Percentiles rank a stretch among this genome's conserved stretches.
These are phyloP conservation scores for Aphidoletes aphidimyza DNA, from an alignment of 2,888 invertebrate genomes.

Conservation along the genomic window DNA sequence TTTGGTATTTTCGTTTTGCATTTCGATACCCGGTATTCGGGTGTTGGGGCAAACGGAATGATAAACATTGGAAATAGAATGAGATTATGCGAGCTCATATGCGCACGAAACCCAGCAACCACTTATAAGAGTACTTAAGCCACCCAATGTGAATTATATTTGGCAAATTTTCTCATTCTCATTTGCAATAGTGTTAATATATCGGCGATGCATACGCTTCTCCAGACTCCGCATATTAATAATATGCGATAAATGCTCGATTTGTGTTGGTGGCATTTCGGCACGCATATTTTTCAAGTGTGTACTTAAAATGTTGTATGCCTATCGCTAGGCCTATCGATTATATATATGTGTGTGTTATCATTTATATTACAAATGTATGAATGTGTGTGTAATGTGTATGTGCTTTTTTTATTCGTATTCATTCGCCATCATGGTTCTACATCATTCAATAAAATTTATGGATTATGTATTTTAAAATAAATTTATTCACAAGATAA, in stretches of 20 bases:
- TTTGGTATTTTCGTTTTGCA: neutral
- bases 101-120: neutral
- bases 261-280: constrained; percentile 24
- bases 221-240: neutral
- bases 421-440: neutral
- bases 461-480: constrained; percentile 35
- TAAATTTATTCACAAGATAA: constrained; percentile 21
- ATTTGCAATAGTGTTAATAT: constrained; percentile 10
- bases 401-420: neutral
- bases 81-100: constrained; percentile 34
- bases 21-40: neutral
- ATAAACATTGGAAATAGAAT: neutral
- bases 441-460: constrained; percentile 43
- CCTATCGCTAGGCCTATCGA: too few species aligned
- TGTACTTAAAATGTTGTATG: neutral
- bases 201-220: neutral
- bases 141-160: constrained; percentile 13
- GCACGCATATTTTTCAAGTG: constrained; percentile 23
- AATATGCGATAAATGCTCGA: neutral
- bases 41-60: neutral
- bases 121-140: constrained; percentile 25
- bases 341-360: too few species aligned
- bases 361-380: too few species aligned
- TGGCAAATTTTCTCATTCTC: neutral
- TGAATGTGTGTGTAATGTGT: too few species aligned